A percentile compares a stretch with the other conserved stretches of the same genome.
Conservation (phyloP, 1,140 invertebrate species). For the Trachymyrmex cornetzi region DNA sequence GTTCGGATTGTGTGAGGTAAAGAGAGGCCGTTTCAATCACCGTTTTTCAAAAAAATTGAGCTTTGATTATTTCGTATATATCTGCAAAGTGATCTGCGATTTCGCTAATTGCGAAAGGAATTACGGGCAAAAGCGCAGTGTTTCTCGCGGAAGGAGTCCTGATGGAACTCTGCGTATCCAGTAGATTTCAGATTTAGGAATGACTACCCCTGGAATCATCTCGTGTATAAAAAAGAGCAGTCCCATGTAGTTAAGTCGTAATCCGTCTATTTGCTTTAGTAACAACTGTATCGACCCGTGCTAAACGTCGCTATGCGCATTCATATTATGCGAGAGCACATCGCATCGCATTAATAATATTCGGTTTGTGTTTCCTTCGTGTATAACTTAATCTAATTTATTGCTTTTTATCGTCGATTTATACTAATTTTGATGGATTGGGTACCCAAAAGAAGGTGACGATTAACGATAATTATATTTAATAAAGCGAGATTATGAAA, state of each 20-base stretch:
- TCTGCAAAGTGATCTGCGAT: not conserved
- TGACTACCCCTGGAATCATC: not conserved
- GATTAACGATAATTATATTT: slow-evolving; percentile 11
- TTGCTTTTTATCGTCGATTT: not conserved
- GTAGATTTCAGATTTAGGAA: slow-evolving; percentile 39
- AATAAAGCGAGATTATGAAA: not conserved
- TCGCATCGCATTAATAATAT: slow-evolving; percentile 13
- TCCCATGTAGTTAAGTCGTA: slow-evolving; percentile 68
- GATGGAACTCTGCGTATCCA: slow-evolving; percentile 1
- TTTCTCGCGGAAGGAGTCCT: not conserved
- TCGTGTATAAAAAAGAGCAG: slow-evolving; percentile 44
- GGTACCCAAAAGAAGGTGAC: not conserved
- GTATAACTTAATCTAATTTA: slow-evolving; percentile 18
- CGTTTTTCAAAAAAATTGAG: not conserved
- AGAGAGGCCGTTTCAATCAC: not conserved
- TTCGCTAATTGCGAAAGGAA: slow-evolving; percentile 36
- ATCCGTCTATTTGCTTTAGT: slow-evolving; percentile 77
- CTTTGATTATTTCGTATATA: not conserved
- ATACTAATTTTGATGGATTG: not conserved
- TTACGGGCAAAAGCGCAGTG: not conserved
- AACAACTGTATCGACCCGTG: slow-evolving; percentile 74
- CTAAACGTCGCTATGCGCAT: slow-evolving; percentile 53
- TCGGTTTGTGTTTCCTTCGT: not conserved
- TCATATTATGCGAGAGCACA: slow-evolving; percentile 31
- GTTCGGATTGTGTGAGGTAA: not conserved